A percentile compares a stretch with the other conserved stretches of the same genome.
Evolutionary conservation across 2,113 vertebrate genomes (phyloP).

Genomic region (Danio rerio): DNA sequence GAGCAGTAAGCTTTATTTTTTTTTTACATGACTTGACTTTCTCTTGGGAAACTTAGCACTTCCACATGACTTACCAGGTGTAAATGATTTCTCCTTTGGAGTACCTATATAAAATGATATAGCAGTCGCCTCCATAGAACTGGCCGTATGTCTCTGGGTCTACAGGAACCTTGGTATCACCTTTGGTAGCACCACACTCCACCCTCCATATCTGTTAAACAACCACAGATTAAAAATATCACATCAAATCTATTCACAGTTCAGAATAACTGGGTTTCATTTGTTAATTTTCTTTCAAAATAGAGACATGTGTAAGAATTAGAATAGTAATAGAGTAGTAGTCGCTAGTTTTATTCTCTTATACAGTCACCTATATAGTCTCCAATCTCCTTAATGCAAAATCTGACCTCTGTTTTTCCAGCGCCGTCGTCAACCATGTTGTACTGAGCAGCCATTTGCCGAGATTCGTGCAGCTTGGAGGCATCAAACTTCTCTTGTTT

Average conservation of each 20-base stretch:
- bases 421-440: slow-evolving; percentile 90
- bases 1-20: neutral
- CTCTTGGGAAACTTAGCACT: neutral
- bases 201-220: slow-evolving; percentile 87
- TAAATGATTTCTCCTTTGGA: slow-evolving; percentile 87
- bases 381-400: slow-evolving; percentile 17
- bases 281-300: neutral
- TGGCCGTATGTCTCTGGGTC: slow-evolving; percentile 78
- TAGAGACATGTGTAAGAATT: neutral
- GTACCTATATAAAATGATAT: slow-evolving; percentile 92
- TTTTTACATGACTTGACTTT: neutral
- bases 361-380: neutral
- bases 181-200: slow-evolving; percentile 74
- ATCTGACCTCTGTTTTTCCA: slow-evolving; percentile 83
- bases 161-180: slow-evolving; percentile 71
- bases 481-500: slow-evolving; percentile 87
- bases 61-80: slow-evolving; percentile 79
- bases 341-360: no score
- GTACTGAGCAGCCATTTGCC: slow-evolving; percentile 88
- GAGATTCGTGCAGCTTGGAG: slow-evolving; percentile 84
- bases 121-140: slow-evolving; percentile 92
- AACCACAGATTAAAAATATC: slow-evolving; percentile 26
- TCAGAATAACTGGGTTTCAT: neutral
- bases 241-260: neutral
- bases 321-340: no score